Conservation (phyloP, 1,140 invertebrate species). For the Drosophila guanche region DNA sequence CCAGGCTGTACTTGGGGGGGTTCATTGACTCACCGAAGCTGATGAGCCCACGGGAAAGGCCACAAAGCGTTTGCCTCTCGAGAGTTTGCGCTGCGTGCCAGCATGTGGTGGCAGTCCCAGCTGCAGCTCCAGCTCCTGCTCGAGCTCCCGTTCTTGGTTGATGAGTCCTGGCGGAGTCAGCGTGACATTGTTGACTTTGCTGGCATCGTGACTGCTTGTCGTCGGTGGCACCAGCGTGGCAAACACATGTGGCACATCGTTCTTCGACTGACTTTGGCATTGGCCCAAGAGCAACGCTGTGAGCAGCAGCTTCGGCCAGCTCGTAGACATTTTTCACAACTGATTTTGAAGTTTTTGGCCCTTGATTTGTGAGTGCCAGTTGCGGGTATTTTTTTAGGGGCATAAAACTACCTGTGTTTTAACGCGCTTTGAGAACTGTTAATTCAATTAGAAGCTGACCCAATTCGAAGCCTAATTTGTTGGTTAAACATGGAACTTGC, state of each 20-base stretch:
- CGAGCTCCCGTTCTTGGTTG: constrained; percentile 1
- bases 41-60: constrained; percentile 83
- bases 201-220: constrained; percentile 33
- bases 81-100: constrained; percentile 64
- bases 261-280: constrained; percentile 35
- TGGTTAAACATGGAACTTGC: constrained; percentile 44
- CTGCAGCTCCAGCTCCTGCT: constrained; percentile 9
- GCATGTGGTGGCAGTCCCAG: constrained; percentile 50
- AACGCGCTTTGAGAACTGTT: constrained; percentile 39
- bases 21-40: constrained; percentile 76
- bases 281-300: constrained; percentile 37
- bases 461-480: constrained; percentile 50
- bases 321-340: constrained; percentile 55
- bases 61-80: constrained; percentile 81
- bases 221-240: constrained; percentile 8
- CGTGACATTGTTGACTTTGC: constrained; percentile 63
- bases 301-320: constrained; percentile 34
- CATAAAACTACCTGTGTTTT: constrained; percentile 18
- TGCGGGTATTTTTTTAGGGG: neutral
- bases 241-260: constrained; percentile 41
- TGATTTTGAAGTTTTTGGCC: constrained; percentile 49
- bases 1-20: neutral
- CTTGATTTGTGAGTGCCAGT: constrained; percentile 29
- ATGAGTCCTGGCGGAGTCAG: constrained; percentile 51
- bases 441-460: constrained; percentile 73